Evolutionary conservation across 2,797 vertebrate species (phyloP).

Genomic region (Anguilla marmorata): DNA sequence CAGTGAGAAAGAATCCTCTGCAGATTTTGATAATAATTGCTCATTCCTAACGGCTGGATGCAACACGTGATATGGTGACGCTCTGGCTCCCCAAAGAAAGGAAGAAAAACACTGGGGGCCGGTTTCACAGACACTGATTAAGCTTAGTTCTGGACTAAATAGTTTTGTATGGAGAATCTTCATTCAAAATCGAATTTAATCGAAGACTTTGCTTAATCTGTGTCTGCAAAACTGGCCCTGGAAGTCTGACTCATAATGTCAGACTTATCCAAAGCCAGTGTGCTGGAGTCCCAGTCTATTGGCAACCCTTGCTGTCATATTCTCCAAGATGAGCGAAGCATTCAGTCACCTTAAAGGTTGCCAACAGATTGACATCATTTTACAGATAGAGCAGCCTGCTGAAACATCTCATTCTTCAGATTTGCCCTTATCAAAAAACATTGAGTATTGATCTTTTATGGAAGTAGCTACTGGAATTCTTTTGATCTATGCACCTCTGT

Average conservation of each 20-base stretch:
- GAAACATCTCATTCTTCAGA: not conserved
- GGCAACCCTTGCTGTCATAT: not conserved
- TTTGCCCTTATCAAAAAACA: not conserved
- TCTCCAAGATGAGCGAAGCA: not conserved
- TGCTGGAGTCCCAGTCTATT: not conserved
- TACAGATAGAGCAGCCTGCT: not conserved
- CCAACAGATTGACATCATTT: not conserved
- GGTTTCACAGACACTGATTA: too few species aligned
- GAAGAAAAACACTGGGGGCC: not conserved
- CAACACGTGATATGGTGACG: not conserved
- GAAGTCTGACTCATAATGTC: not conserved
- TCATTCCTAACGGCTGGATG: not conserved
- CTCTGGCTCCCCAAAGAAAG: not conserved
- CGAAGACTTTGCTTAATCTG: too few species aligned
- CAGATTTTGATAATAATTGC: not conserved
- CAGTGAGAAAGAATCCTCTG: not conserved
- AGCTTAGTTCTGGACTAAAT: too few species aligned
- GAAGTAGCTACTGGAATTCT: not conserved
- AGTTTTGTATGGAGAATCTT: too few species aligned
- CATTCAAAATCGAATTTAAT: too few species aligned
- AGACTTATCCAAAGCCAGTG: not conserved
- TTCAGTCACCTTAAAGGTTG: not conserved
- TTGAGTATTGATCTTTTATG: not conserved
- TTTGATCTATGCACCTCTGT: not conserved
- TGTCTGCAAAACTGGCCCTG: not conserved